Percentiles rank a stretch among this genome's conserved stretches.
These are phyloP conservation scores for Propithecus perrieri DNA, from an alignment of 2,797 vertebrate species.

Conservation along the genomic window DNA sequence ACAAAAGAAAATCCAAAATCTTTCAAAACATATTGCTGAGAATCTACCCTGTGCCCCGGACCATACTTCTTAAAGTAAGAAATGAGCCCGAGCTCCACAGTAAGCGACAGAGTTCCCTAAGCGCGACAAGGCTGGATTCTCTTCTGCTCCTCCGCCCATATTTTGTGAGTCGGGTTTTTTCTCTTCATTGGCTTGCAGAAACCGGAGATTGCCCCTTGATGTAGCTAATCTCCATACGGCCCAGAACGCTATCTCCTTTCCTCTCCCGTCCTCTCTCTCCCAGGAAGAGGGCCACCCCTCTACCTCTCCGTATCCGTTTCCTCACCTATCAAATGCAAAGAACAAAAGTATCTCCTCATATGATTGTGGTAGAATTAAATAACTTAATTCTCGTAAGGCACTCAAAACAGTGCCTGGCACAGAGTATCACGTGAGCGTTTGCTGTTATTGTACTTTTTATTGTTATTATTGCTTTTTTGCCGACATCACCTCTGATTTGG, in stretches of 20 bases:
- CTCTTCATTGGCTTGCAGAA: background rate
- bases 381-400: background rate
- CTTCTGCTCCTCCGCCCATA: background rate
- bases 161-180: background rate
- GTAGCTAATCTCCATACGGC: background rate
- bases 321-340: background rate
- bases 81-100: background rate
- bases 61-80: background rate
- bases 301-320: background rate
- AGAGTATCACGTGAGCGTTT: background rate
- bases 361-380: background rate
- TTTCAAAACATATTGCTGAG: background rate
- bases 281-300: background rate
- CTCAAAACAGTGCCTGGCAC: background rate
- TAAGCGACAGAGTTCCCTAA: background rate
- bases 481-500: background rate
- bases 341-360: background rate
- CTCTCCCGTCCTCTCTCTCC: background rate
- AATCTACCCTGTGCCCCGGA: background rate
- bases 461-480: background rate
- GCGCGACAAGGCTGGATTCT: background rate
- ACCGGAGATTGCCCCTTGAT: background rate
- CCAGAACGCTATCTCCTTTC: background rate
- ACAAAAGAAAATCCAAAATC: conserved; percentile 2
- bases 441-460: background rate